Conservation (phyloP, 2,797 vertebrate species). For the Enoplosus armatus region DNA sequence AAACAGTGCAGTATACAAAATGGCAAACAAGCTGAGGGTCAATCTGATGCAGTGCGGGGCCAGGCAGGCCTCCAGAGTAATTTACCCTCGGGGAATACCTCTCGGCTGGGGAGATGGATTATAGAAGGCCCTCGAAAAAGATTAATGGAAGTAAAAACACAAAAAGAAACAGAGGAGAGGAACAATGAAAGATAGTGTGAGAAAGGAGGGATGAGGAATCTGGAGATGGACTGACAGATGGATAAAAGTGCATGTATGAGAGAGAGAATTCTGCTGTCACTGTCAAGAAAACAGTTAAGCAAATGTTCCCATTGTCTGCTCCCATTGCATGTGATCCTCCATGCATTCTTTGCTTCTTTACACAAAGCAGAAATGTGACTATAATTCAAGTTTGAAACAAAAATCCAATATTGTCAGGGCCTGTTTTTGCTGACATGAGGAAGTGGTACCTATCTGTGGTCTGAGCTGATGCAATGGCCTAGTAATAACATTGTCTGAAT, state of each 20-base stretch:
- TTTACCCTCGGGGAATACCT: constrained; percentile 97
- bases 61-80: constrained; percentile 98
- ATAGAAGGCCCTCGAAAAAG: constrained; percentile 93
- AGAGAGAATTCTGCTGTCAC: neutral
- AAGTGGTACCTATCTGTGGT: constrained; percentile 71
- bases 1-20: constrained; percentile 99
- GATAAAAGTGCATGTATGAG: neutral
- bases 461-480: constrained; percentile 77
- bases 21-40: constrained; percentile 99
- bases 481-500: constrained; percentile 82
- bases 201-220: constrained; percentile 45
- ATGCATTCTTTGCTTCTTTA: constrained; percentile 18
- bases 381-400: constrained; percentile 40
- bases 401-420: constrained; percentile 54
- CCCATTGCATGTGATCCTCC: neutral
- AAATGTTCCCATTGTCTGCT: constrained; percentile 19
- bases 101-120: constrained; percentile 97
- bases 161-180: constrained; percentile 73
- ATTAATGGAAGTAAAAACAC: constrained; percentile 95
- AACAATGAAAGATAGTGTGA: constrained; percentile 53
- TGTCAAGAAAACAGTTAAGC: constrained; percentile 2
- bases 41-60: constrained; percentile 97
- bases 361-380: constrained; percentile 16
- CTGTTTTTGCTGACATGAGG: constrained; percentile 62
- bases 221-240: constrained; percentile 67